Evolutionary conservation across 2,888 invertebrate genomes (phyloP).

Genomic region (Galerucella calmariensis): DNA sequence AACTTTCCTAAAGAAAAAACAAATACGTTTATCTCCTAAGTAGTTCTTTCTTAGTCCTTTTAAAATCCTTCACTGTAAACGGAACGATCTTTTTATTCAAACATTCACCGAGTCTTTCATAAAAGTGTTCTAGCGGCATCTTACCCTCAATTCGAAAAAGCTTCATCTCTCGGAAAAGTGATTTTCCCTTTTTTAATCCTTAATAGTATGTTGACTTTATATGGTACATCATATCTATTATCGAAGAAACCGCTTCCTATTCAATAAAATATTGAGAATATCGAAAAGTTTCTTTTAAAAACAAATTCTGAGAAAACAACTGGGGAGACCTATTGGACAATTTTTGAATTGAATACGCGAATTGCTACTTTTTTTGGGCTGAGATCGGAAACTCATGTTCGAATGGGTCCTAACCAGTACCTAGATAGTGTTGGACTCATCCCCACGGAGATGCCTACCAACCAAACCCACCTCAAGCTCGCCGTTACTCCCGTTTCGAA

Average conservation of each 20-base stretch:
- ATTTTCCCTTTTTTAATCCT: background rate
- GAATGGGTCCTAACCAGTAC: too few relatives aligned
- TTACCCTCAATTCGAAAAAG: slow-evolving; percentile 4
- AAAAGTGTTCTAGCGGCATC: slow-evolving; percentile 8
- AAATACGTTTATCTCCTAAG: slow-evolving; percentile 13
- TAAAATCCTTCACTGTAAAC: slow-evolving; percentile 13
- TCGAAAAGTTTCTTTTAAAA: too few relatives aligned
- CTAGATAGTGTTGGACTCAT: too few relatives aligned
- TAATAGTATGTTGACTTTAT: slow-evolving; percentile 1
- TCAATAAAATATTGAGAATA: background rate
- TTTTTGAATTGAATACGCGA: too few relatives aligned
- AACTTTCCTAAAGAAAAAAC: background rate
- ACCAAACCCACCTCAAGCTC: too few relatives aligned
- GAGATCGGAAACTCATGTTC: too few relatives aligned
- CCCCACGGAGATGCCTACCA: too few relatives aligned
- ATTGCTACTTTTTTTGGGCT: too few relatives aligned
- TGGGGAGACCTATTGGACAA: too few relatives aligned
- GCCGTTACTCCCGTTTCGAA: too few relatives aligned
- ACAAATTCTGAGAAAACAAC: too few relatives aligned
- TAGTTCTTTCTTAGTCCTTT: slow-evolving; percentile 17
- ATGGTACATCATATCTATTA: background rate
- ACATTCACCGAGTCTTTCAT: slow-evolving; percentile 14
- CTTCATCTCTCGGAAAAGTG: background rate
- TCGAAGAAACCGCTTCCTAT: background rate
- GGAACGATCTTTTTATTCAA: slow-evolving; percentile 14